These are phyloP conservation scores for Thera obeliscata DNA, from an alignment of 2,888 invertebrate species.

Conservation along the genomic window DNA sequence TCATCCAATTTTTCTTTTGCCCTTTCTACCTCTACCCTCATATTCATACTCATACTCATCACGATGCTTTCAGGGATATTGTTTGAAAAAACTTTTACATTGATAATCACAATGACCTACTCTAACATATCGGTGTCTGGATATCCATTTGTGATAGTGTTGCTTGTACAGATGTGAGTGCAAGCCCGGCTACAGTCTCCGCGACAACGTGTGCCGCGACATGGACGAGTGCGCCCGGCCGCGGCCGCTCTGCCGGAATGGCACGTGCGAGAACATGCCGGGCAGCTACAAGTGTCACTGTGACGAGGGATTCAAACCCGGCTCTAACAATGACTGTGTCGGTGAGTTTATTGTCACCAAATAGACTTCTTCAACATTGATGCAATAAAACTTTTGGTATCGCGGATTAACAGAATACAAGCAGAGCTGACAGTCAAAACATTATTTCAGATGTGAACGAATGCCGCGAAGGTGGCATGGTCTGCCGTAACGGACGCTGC, in stretches of 20 bases:
- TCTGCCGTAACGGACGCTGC: slow-evolving; percentile 94
- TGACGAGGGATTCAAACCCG: slow-evolving; percentile 90
- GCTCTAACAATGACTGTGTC: slow-evolving; percentile 91
- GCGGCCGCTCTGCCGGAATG: slow-evolving; percentile 90
- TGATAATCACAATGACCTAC: no score
- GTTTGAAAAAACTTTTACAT: no score
- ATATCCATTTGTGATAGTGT: not conserved
- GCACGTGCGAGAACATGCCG: slow-evolving; percentile 88
- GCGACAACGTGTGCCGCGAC: slow-evolving; percentile 86
- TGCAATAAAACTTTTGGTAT: no score
- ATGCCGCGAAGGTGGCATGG: slow-evolving; percentile 92
- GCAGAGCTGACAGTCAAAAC: not conserved
- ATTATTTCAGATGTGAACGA: slow-evolving; percentile 88
- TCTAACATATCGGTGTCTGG: not conserved
- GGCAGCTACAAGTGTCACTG: slow-evolving; percentile 90
- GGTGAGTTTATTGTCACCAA: slow-evolving; percentile 69
- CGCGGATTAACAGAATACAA: no score
- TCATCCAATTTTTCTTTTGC: no score
- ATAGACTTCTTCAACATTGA: not conserved
- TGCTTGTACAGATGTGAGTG: slow-evolving; percentile 85
- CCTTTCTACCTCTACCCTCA: no score
- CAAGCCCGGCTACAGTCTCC: slow-evolving; percentile 88
- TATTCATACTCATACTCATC: no score
- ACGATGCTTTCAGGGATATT: no score
- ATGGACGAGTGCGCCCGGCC: slow-evolving; percentile 90